These are phyloP conservation scores for Callyntrura sp. DNA, from an alignment of 2,888 invertebrate species.

Conservation along the genomic window DNA sequence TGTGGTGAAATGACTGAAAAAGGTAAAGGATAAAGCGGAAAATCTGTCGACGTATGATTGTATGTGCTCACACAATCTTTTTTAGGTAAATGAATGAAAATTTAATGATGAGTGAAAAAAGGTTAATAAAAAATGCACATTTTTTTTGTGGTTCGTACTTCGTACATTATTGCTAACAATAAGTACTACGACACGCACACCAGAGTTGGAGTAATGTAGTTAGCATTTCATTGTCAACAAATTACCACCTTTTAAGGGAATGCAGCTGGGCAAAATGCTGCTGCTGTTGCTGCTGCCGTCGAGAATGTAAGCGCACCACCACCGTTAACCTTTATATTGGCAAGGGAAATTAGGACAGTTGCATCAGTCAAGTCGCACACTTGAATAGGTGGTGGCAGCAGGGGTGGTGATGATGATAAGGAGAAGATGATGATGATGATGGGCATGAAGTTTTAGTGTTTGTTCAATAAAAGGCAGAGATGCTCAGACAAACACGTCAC, in stretches of 20 bases:
- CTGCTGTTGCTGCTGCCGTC: neutral
- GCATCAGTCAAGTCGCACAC: conserved; percentile 41
- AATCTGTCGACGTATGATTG: neutral
- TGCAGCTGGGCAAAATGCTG: no score
- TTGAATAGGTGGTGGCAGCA: no score
- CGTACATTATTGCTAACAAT: no score
- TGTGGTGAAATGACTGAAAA: no score
- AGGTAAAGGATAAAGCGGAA: conserved; percentile 33
- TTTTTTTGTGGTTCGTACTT: neutral
- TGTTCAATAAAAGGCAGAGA: conserved; percentile 14
- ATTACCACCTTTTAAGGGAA: conserved; percentile 76
- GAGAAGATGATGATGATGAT: neutral
- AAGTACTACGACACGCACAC: neutral
- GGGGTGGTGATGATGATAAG: neutral
- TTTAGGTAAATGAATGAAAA: conserved; percentile 44
- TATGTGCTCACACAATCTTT: neutral
- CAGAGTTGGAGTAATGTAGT: conserved; percentile 52
- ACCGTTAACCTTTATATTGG: conserved; percentile 70
- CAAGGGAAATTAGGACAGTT: conserved; percentile 73
- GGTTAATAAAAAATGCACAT: conserved; percentile 35
- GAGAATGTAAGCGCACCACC: no score
- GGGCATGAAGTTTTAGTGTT: neutral
- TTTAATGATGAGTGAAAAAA: conserved; percentile 31
- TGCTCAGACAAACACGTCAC: no score
- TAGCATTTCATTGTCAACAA: conserved; percentile 76